Conservation (phyloP, 2,797 vertebrate genomes). For the Erpetoichthys calabaricus region DNA sequence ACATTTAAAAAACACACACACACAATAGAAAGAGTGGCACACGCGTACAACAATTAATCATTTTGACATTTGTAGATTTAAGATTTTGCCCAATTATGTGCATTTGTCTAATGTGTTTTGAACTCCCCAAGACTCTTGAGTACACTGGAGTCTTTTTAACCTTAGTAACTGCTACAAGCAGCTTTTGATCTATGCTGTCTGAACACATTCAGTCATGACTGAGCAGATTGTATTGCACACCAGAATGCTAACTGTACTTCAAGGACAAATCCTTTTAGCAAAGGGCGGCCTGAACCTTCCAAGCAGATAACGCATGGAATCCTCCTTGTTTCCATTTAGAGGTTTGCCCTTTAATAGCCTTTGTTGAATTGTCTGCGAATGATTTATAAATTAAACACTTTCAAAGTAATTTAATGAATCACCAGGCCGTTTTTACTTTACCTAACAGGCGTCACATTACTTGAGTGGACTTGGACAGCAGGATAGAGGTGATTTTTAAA, state of each 20-base stretch:
- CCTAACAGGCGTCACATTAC: too few relatives aligned
- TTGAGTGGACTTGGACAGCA: too few relatives aligned
- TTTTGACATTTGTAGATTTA: too few relatives aligned
- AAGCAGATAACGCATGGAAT: conserved; percentile 27
- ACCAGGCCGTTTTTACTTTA: not conserved
- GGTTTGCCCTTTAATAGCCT: conserved; percentile 22
- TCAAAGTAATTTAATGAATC: conserved; percentile 1
- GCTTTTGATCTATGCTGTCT: conserved; percentile 22
- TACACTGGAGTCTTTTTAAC: conserved; percentile 15
- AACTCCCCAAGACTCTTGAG: conserved; percentile 7
- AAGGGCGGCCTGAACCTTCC: conserved; percentile 35
- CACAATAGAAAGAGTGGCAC: too few relatives aligned
- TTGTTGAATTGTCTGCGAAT: not conserved
- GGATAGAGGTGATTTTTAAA: too few relatives aligned
- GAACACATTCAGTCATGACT: conserved; percentile 30
- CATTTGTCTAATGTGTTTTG: conserved; percentile 6
- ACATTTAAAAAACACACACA: too few relatives aligned
- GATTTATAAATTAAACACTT: not conserved
- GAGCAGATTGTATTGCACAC: conserved; percentile 26
- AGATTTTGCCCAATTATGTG: not conserved
- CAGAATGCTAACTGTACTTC: conserved; percentile 31
- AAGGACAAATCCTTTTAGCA: conserved; percentile 36
- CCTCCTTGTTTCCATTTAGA: conserved; percentile 29
- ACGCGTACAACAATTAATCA: too few relatives aligned
- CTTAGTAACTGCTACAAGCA: conserved; percentile 10